Conservation (phyloP, 1,140 invertebrate species). For the Musca vetustissima region DNA sequence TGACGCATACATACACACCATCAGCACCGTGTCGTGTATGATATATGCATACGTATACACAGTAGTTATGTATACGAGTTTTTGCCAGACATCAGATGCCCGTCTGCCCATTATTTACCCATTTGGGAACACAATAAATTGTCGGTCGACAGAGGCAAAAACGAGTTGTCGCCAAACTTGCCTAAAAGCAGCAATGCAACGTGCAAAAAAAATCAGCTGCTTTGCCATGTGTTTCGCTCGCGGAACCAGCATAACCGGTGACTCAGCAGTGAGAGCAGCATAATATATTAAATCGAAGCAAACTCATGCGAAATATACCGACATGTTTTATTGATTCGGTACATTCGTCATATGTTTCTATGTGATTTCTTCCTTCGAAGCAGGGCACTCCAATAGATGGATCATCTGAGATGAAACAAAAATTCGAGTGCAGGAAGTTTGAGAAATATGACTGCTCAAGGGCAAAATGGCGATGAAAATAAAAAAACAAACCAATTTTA, state of each 20-base stretch:
- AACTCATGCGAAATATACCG: not conserved
- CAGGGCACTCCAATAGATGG: too few relatives aligned
- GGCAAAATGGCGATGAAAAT: not conserved
- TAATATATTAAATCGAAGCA: not conserved
- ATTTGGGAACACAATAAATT: too few relatives aligned
- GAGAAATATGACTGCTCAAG: too few relatives aligned
- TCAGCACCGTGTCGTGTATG: too few relatives aligned
- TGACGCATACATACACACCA: too few relatives aligned
- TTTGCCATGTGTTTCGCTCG: conserved; percentile 3
- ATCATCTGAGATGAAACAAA: too few relatives aligned
- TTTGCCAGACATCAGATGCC: too few relatives aligned
- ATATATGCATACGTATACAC: not conserved
- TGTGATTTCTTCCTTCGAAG: too few relatives aligned
- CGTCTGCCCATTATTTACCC: too few relatives aligned
- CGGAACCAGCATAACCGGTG: not conserved
- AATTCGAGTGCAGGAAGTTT: too few relatives aligned
- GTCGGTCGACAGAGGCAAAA: too few relatives aligned
- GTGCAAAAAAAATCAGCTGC: not conserved
- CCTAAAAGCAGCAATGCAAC: not conserved
- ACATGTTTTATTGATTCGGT: not conserved
- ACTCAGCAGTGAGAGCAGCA: not conserved
- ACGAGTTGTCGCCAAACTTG: not conserved
- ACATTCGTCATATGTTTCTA: not conserved
- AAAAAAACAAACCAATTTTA: conserved; percentile 6
- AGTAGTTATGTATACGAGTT: not conserved